Conservation (phyloP, 2,113 vertebrate species). For the Platanista minor region DNA sequence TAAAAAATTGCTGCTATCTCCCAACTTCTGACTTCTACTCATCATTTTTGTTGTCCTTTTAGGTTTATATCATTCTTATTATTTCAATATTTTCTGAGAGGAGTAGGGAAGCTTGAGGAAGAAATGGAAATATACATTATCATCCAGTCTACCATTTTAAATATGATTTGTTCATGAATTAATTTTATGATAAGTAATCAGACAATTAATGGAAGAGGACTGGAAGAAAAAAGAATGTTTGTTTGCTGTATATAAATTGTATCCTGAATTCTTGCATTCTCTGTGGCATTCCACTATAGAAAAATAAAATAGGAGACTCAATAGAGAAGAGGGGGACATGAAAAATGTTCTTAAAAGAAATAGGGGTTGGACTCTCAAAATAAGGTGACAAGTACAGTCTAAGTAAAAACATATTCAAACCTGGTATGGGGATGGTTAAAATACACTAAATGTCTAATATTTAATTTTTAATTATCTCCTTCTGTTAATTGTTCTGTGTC, state of each 20-base stretch:
- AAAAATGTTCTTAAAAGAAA: background rate
- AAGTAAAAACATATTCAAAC: background rate
- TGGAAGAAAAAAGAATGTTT: background rate
- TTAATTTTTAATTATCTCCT: background rate
- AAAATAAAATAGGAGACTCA: background rate
- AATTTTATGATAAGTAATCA: background rate
- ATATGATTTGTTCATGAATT: background rate
- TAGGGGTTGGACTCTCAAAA: background rate
- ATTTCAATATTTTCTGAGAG: background rate
- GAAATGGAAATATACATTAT: background rate
- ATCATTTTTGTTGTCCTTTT: background rate
- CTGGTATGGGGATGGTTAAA: background rate
- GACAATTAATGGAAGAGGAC: background rate
- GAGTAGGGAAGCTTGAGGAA: background rate
- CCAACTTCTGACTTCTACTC: background rate
- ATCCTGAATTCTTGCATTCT: background rate
- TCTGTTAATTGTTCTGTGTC: background rate
- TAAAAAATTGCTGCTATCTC: background rate
- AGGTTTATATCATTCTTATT: background rate
- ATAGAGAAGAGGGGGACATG: background rate
- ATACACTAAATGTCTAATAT: background rate
- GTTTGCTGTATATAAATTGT: background rate
- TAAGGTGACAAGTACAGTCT: background rate
- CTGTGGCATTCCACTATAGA: background rate
- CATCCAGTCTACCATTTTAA: background rate